Evolutionary conservation across 2,113 vertebrate species (phyloP).

Genomic region (Corynorhinus townsendii): DNA sequence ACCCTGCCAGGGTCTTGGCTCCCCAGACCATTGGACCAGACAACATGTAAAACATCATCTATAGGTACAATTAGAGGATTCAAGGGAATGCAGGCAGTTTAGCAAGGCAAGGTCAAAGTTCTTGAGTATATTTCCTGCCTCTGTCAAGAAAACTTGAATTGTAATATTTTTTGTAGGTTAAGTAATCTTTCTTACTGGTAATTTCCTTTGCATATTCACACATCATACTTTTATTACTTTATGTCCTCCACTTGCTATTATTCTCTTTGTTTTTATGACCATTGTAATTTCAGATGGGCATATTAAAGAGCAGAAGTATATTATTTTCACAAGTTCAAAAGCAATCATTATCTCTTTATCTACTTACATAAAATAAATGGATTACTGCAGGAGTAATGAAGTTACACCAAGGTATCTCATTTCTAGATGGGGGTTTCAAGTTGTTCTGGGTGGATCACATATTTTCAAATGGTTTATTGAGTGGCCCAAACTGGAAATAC

Average conservation of each 20-base stretch:
- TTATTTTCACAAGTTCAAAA: not conserved
- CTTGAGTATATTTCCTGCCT: not conserved
- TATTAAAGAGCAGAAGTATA: not conserved
- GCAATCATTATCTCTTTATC: not conserved
- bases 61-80: not conserved
- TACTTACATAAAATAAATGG: conserved; percentile 28
- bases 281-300: not conserved
- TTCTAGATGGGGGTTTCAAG: not conserved
- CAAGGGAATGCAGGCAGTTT: not conserved
- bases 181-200: not conserved
- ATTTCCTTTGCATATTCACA: not conserved
- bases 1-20: not conserved
- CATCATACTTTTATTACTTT: not conserved
- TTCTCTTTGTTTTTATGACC: not conserved
- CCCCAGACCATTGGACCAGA: not conserved
- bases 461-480: not conserved
- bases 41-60: not conserved
- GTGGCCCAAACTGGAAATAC: not conserved
- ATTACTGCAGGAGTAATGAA: not conserved
- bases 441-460: not conserved
- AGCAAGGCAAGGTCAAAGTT: not conserved
- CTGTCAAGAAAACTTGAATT: not conserved
- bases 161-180: not conserved
- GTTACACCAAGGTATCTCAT: not conserved
- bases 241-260: not conserved